Evolutionary conservation across 37 sponge, comb jelly and placozoan species (phyloP).

Genomic region (Hormiphora californensis): DNA sequence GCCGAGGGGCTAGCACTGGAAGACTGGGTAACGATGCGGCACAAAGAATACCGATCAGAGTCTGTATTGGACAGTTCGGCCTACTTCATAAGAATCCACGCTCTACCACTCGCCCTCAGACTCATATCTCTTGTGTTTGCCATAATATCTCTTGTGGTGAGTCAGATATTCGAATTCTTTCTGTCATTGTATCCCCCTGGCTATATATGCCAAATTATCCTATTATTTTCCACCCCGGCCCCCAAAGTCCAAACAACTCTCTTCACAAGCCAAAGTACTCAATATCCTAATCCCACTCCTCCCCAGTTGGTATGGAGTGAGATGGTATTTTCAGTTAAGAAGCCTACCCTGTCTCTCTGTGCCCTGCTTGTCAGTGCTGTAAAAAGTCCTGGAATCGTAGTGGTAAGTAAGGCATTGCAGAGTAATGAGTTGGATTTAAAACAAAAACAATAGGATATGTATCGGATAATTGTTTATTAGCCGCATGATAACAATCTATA

Average conservation of each 20-base stretch:
- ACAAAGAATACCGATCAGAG: constrained; percentile 22
- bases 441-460: background rate
- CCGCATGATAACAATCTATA: too few relatives aligned
- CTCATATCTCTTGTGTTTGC: constrained; percentile 55
- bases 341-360: constrained; percentile 52
- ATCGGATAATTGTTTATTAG: too few relatives aligned
- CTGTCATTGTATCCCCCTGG: background rate
- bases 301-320: constrained; percentile 32
- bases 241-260: too few relatives aligned
- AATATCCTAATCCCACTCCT: too few relatives aligned
- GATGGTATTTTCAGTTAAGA: constrained; percentile 49
- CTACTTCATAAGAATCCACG: constrained; percentile 75
- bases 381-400: background rate
- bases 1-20: constrained; percentile 14
- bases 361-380: constrained; percentile 52
- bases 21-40: constrained; percentile 25
- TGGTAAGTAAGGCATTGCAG: background rate
- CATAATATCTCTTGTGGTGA: constrained; percentile 64
- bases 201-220: too few relatives aligned
- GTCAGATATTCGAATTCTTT: background rate
- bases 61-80: constrained; percentile 7
- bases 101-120: constrained; percentile 63
- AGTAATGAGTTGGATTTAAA: too few relatives aligned
- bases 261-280: too few relatives aligned
- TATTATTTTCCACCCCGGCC: too few relatives aligned